Evolutionary conservation across 2,113 vertebrate species (phyloP), one percentile per base, ranked within the genome.

Genomic region (Salvelinus namaycush): DNA sequence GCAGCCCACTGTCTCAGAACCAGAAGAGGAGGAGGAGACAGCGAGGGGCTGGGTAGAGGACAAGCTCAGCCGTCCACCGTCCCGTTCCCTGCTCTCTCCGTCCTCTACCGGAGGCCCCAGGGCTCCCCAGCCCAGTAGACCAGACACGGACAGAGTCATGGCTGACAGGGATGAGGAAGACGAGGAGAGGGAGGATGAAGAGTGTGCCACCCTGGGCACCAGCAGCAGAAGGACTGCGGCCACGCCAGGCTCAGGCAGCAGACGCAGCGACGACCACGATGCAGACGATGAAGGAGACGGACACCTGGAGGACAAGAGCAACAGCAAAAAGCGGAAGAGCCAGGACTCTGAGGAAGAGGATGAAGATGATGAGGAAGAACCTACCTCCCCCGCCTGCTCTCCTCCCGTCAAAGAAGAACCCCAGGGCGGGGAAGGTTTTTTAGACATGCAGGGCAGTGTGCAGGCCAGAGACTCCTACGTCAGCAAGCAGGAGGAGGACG

Each of bases 251-350:
- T 88, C 90, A 2, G 93, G 90, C 34, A 92, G 91, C 75, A 91
- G 94, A 79, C 95, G 96, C 78, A 96, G 96, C 0, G 98, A 99
- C 67, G 98, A 99, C 86, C 97, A 96, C 0, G 98, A 99, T 14
- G 98, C 98, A 0, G 98, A 99, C 1, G 98, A 99, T 0, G 98
- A 99, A 87, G 98, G 97, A 0, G 98, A 99, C 0, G 96, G 97
- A 20, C 96, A 94, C 26, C 79, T 93, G 5, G 96, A 96, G 89
- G 94, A 95, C 73, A 95, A 95, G 93, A 95, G 76, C 77, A 94
- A 39, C 9, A 44, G 80, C 39, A 93, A 93, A 9, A 90, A 92
- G 75, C 87, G 92, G 64, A 93, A 93, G 81, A 88, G 89, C 34
- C 91, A 80, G 6, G 91, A 93, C 14, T 92, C 91, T 0, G 93